phyloP scores from a whole-genome alignment of 2,113 vertebrate species.

The Sorex fumeus region DNA sequence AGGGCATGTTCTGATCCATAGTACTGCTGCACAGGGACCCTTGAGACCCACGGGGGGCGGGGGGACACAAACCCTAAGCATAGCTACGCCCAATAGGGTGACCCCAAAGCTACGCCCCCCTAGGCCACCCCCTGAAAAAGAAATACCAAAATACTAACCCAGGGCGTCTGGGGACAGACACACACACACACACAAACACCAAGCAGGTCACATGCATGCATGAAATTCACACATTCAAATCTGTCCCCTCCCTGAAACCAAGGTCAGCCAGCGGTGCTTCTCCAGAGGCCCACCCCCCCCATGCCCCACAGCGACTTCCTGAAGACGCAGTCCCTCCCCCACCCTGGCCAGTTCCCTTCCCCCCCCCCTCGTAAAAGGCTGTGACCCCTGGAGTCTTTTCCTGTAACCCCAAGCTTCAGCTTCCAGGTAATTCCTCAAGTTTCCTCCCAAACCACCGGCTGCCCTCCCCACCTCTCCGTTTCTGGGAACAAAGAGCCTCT shows the following conservation, averaged over 20 bases:
- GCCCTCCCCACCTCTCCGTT: conserved; percentile 45
- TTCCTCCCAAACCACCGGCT: not conserved
- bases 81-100: too few relatives aligned
- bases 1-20: too few relatives aligned
- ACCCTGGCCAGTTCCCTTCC: not conserved
- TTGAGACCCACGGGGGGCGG: too few relatives aligned
- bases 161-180: not conserved
- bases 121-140: not conserved
- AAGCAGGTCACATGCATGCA: not conserved
- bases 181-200: not conserved
- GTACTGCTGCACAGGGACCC: too few relatives aligned
- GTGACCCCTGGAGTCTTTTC: conserved; percentile 11
- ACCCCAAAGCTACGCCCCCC: not conserved
- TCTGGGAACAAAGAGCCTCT: conserved; percentile 74
- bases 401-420: not conserved
- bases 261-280: not conserved
- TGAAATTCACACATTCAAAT: not conserved
- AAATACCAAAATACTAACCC: not conserved
- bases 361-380: not conserved
- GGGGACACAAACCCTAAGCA: too few relatives aligned
- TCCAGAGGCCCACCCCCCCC: too few relatives aligned
- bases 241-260: not conserved
- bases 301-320: not conserved
- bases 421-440: conserved; percentile 15
- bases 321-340: not conserved